Conservation (phyloP, 1,140 invertebrate genomes). For the Diachasma alloeum region DNA sequence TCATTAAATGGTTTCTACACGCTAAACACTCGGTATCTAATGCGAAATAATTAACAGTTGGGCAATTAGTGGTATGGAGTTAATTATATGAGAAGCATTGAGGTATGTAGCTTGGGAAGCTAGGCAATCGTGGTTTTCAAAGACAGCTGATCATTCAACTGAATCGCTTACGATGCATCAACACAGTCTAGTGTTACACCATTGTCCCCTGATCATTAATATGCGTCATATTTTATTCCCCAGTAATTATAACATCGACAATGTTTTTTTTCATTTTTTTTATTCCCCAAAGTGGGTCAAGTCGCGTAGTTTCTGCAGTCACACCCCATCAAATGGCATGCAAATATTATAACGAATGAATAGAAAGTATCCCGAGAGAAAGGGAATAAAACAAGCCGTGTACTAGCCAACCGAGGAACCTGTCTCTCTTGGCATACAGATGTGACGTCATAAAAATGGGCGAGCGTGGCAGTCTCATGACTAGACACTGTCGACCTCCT, state of each 20-base stretch:
- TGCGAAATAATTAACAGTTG: background rate
- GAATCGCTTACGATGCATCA: background rate
- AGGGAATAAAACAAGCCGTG: background rate
- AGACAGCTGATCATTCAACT: conserved; percentile 2
- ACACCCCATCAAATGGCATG: background rate
- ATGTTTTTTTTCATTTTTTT: background rate
- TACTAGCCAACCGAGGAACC: background rate
- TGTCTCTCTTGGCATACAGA: conserved; percentile 5
- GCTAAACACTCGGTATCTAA: background rate
- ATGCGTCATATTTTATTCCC: background rate
- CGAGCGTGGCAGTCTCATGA: background rate
- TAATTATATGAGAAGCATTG: background rate
- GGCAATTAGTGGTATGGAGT: background rate
- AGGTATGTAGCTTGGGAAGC: background rate
- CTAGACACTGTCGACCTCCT: conserved; percentile 39
- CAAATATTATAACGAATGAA: background rate
- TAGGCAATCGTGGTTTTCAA: background rate
- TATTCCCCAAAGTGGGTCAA: background rate
- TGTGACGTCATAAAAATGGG: conserved; percentile 19
- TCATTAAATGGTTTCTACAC: background rate
- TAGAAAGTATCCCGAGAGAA: conserved; percentile 9
- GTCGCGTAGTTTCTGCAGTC: background rate
- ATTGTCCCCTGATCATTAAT: background rate
- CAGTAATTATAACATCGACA: background rate
- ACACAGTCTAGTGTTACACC: background rate